Conservation (phyloP, 2,113 vertebrate species). For the Hyaena hyaena region DNA sequence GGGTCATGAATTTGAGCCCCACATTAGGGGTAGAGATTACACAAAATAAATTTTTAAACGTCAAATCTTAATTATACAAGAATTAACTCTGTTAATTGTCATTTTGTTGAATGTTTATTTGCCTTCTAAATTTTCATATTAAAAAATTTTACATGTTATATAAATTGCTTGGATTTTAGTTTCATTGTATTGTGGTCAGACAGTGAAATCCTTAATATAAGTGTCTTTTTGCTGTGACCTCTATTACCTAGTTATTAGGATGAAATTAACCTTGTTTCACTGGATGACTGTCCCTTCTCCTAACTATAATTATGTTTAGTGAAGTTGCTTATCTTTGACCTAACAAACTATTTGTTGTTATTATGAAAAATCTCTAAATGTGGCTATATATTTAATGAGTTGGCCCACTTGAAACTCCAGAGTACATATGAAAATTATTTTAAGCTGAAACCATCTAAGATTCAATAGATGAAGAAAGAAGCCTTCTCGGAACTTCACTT, state of each 20-base stretch:
- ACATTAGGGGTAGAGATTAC: background rate
- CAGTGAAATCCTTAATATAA: background rate
- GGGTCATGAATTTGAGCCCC: background rate
- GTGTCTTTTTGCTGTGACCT: background rate
- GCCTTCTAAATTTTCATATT: background rate
- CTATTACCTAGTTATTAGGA: background rate
- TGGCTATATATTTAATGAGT: background rate
- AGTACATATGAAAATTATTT: conserved; percentile 26
- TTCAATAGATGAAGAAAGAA: background rate
- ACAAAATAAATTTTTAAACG: background rate
- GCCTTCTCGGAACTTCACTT: background rate
- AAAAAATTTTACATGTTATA: background rate
- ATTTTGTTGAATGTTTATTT: background rate
- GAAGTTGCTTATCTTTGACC: background rate
- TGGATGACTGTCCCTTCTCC: background rate
- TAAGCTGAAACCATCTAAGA: background rate
- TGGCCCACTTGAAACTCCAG: background rate
- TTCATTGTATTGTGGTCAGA: background rate
- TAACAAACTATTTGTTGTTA: background rate
- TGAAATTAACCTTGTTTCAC: background rate
- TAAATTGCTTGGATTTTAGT: background rate
- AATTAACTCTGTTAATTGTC: background rate
- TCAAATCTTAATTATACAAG: background rate
- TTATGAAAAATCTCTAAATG: background rate
- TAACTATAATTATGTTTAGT: background rate